Evolutionary conservation across 2,888 invertebrate species (phyloP).

Genomic region (Neoascia interrupta): DNA sequence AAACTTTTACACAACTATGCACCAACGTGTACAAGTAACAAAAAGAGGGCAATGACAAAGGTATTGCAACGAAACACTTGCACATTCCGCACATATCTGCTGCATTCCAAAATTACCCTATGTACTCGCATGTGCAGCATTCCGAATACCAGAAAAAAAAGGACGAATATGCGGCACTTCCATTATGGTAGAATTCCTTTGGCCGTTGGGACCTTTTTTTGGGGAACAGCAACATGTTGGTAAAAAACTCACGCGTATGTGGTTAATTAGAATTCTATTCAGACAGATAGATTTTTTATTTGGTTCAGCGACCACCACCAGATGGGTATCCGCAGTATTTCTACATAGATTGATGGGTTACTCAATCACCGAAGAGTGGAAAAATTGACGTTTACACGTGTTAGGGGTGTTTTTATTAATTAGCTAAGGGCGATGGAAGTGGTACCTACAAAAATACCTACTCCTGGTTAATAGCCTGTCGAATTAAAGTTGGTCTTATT

Average conservation of each 20-base stretch:
- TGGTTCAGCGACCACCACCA: constrained; percentile 1
- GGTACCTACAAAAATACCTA: no score
- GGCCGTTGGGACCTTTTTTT: background rate
- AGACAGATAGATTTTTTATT: constrained; percentile 10
- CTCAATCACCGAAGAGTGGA: constrained; percentile 30
- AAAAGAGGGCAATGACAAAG: constrained; percentile 12
- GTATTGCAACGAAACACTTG: constrained; percentile 10
- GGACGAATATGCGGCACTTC: constrained; percentile 8
- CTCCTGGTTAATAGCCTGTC: no score
- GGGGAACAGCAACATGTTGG: no score
- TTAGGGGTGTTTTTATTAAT: background rate
- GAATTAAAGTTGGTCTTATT: no score
- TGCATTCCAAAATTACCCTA: constrained; percentile 35
- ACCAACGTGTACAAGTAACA: constrained; percentile 33
- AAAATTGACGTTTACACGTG: background rate
- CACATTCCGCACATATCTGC: constrained; percentile 42
- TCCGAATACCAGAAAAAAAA: constrained; percentile 4
- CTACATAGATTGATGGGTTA: constrained; percentile 42
- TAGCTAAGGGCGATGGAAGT: no score
- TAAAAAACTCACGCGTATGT: constrained; percentile 35
- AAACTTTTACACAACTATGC: constrained; percentile 43
- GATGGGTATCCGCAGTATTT: background rate
- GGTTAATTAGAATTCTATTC: constrained; percentile 35
- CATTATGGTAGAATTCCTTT: constrained; percentile 6
- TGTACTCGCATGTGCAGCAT: constrained; percentile 23